Percentiles rank a stretch among this genome's conserved stretches.
Conservation (phyloP, 1,140 invertebrate genomes). For the Drosophila ironensis region DNA sequence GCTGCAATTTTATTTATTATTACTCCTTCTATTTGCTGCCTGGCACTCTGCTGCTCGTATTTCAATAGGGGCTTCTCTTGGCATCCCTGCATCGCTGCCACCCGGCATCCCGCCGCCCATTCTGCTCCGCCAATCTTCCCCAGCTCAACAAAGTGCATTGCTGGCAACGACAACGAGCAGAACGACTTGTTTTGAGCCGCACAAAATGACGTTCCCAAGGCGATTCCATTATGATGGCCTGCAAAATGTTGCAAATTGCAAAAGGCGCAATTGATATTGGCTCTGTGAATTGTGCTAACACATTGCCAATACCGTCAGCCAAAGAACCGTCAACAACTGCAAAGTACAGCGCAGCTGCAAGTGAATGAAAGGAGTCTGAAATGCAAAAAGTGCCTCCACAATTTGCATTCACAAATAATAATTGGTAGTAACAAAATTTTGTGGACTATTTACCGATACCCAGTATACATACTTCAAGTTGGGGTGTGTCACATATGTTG, state of each 20-base stretch:
- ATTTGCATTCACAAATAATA: no score
- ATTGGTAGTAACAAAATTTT: no score
- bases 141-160: conserved; percentile 14
- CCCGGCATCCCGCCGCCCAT: not conserved
- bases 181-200: conserved; percentile 72
- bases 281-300: conserved; percentile 43
- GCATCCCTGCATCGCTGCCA: no score
- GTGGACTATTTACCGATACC: no score
- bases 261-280: conserved; percentile 73
- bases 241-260: conserved; percentile 68
- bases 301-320: conserved; percentile 36
- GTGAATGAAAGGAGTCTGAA: not conserved
- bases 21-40: conserved; percentile 67
- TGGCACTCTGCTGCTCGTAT: conserved; percentile 20
- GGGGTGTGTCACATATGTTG: no score
- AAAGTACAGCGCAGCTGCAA: not conserved
- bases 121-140: conserved; percentile 8
- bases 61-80: conserved; percentile 13
- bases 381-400: conserved; percentile 22
- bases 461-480: no score
- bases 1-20: conserved; percentile 79
- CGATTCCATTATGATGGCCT: conserved; percentile 72
- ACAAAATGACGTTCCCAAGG: conserved; percentile 77
- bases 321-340: not conserved
- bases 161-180: conserved; percentile 22